These are phyloP conservation scores for Hoplostethus mediterraneus DNA, from an alignment of 2,797 vertebrate genomes.

Conservation along the genomic window DNA sequence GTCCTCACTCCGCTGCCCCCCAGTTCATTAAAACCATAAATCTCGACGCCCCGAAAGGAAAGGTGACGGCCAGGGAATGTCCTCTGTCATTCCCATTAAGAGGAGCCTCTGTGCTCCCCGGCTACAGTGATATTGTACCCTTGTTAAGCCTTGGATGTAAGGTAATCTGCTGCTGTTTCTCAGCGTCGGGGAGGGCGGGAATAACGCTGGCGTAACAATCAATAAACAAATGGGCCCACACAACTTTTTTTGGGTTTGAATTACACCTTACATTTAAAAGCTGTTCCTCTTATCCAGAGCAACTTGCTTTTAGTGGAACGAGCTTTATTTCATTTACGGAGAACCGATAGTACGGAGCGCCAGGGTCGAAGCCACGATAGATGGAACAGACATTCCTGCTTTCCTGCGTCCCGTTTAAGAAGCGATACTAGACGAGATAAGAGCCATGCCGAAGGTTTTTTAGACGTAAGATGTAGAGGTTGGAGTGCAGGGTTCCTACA, in stretches of 20 bases:
- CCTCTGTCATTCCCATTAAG: slow-evolving; percentile 60
- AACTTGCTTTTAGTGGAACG: not conserved
- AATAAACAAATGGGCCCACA: not conserved
- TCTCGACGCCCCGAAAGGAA: slow-evolving; percentile 66
- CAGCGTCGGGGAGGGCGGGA: not conserved
- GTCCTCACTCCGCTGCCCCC: slow-evolving; percentile 65
- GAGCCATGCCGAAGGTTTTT: not conserved
- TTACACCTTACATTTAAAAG: not conserved
- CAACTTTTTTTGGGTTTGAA: not conserved
- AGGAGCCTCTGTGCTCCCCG: slow-evolving; percentile 26
- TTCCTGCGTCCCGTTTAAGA: not conserved
- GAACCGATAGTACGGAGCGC: not conserved
- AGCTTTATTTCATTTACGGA: not conserved
- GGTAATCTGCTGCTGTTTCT: not conserved
- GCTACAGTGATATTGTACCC: slow-evolving; percentile 25
- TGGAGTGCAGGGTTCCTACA: no score
- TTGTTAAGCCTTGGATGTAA: not conserved
- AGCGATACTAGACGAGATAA: not conserved
- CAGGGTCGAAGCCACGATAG: not conserved
- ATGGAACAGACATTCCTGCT: not conserved
- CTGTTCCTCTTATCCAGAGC: not conserved
- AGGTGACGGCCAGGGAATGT: slow-evolving; percentile 60
- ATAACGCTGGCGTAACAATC: not conserved
- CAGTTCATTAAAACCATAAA: slow-evolving; percentile 85
- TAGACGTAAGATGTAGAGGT: not conserved